Conservation (phyloP, 2,888 invertebrate genomes). For the Spialia ferax region DNA sequence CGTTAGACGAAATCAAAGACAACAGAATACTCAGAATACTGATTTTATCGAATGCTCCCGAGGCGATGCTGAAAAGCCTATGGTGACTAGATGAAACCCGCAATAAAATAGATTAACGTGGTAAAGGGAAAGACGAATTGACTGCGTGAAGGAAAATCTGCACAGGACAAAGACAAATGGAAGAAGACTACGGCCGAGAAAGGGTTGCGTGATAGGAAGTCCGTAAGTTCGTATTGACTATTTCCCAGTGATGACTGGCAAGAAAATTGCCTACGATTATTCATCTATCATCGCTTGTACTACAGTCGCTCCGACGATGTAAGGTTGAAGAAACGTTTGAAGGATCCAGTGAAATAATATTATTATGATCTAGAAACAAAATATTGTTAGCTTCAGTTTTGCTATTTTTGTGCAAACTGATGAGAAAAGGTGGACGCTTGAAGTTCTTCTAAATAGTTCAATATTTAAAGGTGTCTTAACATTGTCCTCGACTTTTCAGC, state of each 20-base stretch:
- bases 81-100: constrained; percentile 46
- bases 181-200: constrained; percentile 43
- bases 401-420: no score
- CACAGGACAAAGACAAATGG: constrained; percentile 51
- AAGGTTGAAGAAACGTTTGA: neutral
- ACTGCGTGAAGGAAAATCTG: constrained; percentile 49
- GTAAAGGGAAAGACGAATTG: constrained; percentile 45
- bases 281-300: constrained; percentile 33
- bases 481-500: no score
- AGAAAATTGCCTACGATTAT: constrained; percentile 38
- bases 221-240: constrained; percentile 43
- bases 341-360: no score
- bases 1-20: neutral
- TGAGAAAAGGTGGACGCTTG: no score
- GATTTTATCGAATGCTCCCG: constrained; percentile 24
- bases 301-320: neutral
- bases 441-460: no score
- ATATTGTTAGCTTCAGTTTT: no score
- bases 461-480: no score
- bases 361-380: no score
- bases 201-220: constrained; percentile 48
- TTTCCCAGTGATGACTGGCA: constrained; percentile 40
- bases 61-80: constrained; percentile 37
- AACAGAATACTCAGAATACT: neutral
- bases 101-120: constrained; percentile 49